phyloP scores from a whole-genome alignment of 2,888 invertebrate species.

The Drosophila meridionalis region DNA sequence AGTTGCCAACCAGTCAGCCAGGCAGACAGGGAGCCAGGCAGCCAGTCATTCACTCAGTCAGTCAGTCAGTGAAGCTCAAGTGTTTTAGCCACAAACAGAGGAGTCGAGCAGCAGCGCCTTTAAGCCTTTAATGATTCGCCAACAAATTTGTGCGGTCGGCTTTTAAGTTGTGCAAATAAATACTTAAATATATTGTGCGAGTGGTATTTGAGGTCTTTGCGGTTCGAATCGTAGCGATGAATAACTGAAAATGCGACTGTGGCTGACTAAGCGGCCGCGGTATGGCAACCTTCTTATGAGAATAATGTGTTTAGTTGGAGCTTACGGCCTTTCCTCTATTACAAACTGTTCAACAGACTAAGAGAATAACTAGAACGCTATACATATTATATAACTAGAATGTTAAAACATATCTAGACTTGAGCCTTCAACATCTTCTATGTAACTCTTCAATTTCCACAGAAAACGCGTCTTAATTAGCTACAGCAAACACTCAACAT shows the following conservation, averaged over 20 bases:
- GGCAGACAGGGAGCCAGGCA: slow-evolving; percentile 15
- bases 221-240: slow-evolving; percentile 23
- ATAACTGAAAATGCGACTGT: slow-evolving; percentile 10
- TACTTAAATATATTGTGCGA: slow-evolving; percentile 19
- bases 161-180: slow-evolving; percentile 31
- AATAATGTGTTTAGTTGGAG: slow-evolving; percentile 9
- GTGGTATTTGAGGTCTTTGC: slow-evolving; percentile 33
- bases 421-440: neutral
- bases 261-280: slow-evolving; percentile 23
- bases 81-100: slow-evolving; percentile 42
- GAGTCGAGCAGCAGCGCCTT: slow-evolving; percentile 22
- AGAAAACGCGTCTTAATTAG: slow-evolving; percentile 19
- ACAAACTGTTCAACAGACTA: neutral
- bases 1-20: slow-evolving; percentile 18
- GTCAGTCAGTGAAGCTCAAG: slow-evolving; percentile 30
- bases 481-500: slow-evolving; percentile 14
- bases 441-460: neutral
- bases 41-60: slow-evolving; percentile 12
- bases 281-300: neutral
- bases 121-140: slow-evolving; percentile 56
- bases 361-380: neutral
- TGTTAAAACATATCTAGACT: neutral
- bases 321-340: neutral
- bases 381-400: neutral
- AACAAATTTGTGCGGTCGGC: slow-evolving; percentile 45